Evolutionary conservation across 1,140 invertebrate species (phyloP).

Genomic region (Rhysida immarginata): DNA sequence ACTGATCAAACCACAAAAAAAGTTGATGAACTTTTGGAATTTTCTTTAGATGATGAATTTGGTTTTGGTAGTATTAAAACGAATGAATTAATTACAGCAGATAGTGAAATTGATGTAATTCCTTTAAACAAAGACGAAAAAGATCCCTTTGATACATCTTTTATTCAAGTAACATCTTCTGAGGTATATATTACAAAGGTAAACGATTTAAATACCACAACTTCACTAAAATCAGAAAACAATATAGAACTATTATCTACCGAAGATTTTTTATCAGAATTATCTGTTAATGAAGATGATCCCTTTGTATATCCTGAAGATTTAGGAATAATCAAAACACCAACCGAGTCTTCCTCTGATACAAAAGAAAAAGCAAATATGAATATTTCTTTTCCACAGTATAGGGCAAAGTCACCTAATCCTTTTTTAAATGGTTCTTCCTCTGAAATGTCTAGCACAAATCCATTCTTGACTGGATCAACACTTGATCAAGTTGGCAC

Average conservation of each 20-base stretch:
- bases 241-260: neutral
- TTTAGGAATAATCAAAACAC: neutral
- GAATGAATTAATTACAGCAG: conserved; percentile 34
- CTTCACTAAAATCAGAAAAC: conserved; percentile 11
- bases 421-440: conserved; percentile 2
- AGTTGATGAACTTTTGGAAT: no score
- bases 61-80: conserved; percentile 37
- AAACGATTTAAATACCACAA: neutral
- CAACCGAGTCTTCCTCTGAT: no score
- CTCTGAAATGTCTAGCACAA: conserved; percentile 7
- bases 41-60: conserved; percentile 36
- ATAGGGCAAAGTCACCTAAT: conserved; percentile 5
- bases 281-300: conserved; percentile 10
- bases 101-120: conserved; percentile 33
- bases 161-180: conserved; percentile 14
- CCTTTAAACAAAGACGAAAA: conserved; percentile 16
- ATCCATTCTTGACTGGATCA: conserved; percentile 4
- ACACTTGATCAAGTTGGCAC: no score
- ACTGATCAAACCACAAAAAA: no score
- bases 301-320: neutral
- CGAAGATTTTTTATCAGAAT: neutral
- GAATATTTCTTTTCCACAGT: neutral
- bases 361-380: neutral
- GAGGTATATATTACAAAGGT: neutral
- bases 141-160: conserved; percentile 27